Conservation (phyloP, 2,888 invertebrate genomes). For the Emmelina monodactyla region DNA sequence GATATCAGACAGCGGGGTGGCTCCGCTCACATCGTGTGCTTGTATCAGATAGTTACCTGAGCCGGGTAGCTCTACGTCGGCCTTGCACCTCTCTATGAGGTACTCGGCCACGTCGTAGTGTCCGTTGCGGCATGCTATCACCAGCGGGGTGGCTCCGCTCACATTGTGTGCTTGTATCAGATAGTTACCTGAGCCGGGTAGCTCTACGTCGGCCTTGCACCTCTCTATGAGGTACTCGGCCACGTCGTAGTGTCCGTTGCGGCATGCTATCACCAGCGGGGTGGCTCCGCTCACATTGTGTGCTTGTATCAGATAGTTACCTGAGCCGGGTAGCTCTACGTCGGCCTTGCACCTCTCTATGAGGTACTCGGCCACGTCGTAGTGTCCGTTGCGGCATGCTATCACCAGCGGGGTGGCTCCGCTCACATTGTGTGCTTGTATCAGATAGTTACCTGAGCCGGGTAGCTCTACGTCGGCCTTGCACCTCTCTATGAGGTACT, state of each 20-base stretch:
- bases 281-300: conserved; percentile 94
- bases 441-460: conserved; percentile 87
- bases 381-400: conserved; percentile 95
- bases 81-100: conserved; percentile 88
- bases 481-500: conserved; percentile 91
- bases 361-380: conserved; percentile 92
- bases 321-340: conserved; percentile 90
- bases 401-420: conserved; percentile 95
- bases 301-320: no score
- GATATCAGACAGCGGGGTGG: no score
- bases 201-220: conserved; percentile 91
- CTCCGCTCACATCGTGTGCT: no score
- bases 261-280: conserved; percentile 92
- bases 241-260: conserved; percentile 94
- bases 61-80: conserved; percentile 91
- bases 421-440: no score
- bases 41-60: no score
- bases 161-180: no score
- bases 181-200: conserved; percentile 88
- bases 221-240: conserved; percentile 92
- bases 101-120: conserved; percentile 94
- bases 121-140: conserved; percentile 95
- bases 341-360: conserved; percentile 90
- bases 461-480: conserved; percentile 92
- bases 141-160: conserved; percentile 92